These are phyloP conservation scores for Zingel zingel DNA, from an alignment of 2,113 vertebrate species.

Conservation along the genomic window DNA sequence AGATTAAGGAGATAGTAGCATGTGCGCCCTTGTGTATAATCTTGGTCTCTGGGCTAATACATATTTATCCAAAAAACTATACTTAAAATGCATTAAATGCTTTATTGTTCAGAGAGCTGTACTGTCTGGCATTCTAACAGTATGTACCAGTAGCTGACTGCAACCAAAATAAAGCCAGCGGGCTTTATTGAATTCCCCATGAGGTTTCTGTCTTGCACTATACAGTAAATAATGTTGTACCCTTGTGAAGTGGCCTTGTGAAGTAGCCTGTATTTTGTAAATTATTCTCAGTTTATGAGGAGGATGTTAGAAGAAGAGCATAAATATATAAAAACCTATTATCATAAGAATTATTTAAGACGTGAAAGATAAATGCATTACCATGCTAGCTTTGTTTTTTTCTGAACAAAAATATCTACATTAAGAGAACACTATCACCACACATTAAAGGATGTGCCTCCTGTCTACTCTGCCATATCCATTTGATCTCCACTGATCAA, in stretches of 20 bases:
- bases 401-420: slow-evolving; percentile 13
- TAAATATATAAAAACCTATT: slow-evolving; percentile 5
- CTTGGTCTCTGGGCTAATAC: slow-evolving; percentile 8
- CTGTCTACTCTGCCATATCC: slow-evolving; percentile 3
- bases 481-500: slow-evolving; percentile 62
- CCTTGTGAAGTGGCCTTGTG: slow-evolving; percentile 68
- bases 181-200: slow-evolving; percentile 25
- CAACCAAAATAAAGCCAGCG: slow-evolving; percentile 35
- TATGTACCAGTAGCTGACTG: slow-evolving; percentile 8
- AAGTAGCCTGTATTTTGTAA: slow-evolving; percentile 24
- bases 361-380: slow-evolving; percentile 14
- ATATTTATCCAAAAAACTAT: not conserved
- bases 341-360: not conserved
- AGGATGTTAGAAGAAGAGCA: slow-evolving; percentile 7
- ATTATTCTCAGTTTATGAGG: slow-evolving; percentile 19
- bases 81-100: slow-evolving; percentile 1
- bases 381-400: not conserved
- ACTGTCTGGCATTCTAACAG: not conserved
- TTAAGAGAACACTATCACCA: not conserved
- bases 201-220: slow-evolving; percentile 14
- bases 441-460: slow-evolving; percentile 29
- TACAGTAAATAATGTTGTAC: slow-evolving; percentile 28
- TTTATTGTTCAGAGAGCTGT: slow-evolving; percentile 8
- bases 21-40: not conserved
- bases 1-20: slow-evolving; percentile 41